Conservation (phyloP, 2,797 vertebrate genomes). For the Apogon talboti region DNA sequence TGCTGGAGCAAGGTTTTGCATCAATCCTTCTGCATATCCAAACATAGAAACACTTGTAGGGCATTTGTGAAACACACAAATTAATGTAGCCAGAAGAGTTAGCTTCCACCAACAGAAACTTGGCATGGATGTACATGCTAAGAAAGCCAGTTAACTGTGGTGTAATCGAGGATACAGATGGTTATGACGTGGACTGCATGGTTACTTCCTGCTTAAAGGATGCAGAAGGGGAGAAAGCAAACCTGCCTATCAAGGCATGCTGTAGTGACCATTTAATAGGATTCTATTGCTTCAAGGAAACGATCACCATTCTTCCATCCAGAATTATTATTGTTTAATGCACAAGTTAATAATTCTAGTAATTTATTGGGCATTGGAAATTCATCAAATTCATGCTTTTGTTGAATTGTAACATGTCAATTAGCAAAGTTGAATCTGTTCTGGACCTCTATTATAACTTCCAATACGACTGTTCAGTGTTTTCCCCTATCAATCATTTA, state of each 20-base stretch:
- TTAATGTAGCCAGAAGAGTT: background rate
- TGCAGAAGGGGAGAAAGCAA: constrained; percentile 51
- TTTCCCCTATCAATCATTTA: background rate
- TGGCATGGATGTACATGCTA: constrained; percentile 11
- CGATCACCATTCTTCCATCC: constrained; percentile 36
- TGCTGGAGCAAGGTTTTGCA: too few species aligned
- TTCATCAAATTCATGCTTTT: constrained; percentile 9
- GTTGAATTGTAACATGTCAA: constrained; percentile 1
- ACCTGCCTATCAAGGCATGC: constrained; percentile 29
- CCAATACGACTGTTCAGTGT: too few species aligned
- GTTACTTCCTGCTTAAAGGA: constrained; percentile 53
- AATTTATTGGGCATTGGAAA: constrained; percentile 32
- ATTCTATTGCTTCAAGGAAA: constrained; percentile 32
- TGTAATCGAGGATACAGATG: constrained; percentile 1
- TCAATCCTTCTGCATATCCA: constrained; percentile 2
- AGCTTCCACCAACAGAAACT: constrained; percentile 5
- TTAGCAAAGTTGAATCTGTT: background rate
- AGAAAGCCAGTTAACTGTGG: constrained; percentile 17
- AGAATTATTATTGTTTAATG: constrained; percentile 42
- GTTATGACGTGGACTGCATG: constrained; percentile 42
- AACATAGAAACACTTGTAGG: constrained; percentile 1
- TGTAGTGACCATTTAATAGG: constrained; percentile 41
- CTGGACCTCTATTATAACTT: too few species aligned
- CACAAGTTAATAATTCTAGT: constrained; percentile 35
- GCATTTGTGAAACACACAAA: background rate